A percentile compares a stretch with the other conserved stretches of the same genome.
phyloP scores from a whole-genome alignment of 2,797 vertebrate species.

The Bucorvus abyssinicus region DNA sequence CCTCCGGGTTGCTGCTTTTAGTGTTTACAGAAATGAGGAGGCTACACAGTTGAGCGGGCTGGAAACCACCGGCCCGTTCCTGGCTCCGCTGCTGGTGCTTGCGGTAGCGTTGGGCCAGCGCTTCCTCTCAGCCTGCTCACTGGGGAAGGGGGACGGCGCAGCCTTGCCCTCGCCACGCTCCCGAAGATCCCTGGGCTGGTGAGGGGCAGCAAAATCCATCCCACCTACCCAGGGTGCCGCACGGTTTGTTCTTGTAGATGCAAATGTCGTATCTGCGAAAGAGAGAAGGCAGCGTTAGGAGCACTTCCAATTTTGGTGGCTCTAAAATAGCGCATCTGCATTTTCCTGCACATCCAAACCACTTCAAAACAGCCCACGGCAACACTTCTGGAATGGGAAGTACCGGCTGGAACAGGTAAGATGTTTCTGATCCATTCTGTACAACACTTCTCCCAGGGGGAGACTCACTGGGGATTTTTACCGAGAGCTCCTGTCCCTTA shows the following conservation, averaged over 20 bases:
- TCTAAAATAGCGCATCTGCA: not conserved
- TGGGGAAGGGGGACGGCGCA: not conserved
- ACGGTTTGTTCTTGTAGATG: slow-evolving; percentile 99
- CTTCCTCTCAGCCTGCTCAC: not conserved
- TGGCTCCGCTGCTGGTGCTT: not conserved
- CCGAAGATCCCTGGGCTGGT: rapidly evolving
- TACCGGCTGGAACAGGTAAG: rapidly evolving
- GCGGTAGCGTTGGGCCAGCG: rapidly evolving
- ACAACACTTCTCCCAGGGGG: not conserved
- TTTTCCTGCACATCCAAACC: rapidly evolving
- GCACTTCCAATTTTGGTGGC: rapidly evolving
- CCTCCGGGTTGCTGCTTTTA: not conserved
- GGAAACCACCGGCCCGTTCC: not conserved
- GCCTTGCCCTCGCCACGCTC: not conserved
- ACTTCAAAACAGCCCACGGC: not conserved
- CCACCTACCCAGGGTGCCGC: slow-evolving; percentile 92
- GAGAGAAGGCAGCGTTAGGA: not conserved
- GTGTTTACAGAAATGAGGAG: not conserved
- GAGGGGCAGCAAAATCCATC: not conserved
- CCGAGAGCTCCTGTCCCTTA: not conserved
- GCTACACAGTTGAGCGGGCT: not conserved
- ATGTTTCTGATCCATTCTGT: rapidly evolving
- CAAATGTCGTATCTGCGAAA: slow-evolving; percentile 92
- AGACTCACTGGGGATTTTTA: not conserved
- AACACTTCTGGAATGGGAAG: not conserved